phyloP scores from a whole-genome alignment of 2,113 vertebrate species.

The Tetrao urogallus region DNA sequence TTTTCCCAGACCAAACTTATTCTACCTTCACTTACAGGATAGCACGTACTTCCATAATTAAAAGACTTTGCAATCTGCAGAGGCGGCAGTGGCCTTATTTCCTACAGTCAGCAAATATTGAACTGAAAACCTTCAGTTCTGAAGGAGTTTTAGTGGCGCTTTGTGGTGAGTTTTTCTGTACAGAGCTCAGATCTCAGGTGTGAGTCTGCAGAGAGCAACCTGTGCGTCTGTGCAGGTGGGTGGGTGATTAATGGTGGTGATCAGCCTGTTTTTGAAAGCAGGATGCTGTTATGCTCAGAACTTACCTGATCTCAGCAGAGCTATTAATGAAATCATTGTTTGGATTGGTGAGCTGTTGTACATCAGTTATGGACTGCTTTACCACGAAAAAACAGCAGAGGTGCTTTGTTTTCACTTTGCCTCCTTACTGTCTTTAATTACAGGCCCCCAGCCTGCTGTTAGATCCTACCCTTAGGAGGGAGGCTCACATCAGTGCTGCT shows the following conservation, averaged over 20 bases:
- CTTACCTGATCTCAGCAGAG: neutral
- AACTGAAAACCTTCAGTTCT: neutral
- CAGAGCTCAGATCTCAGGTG: accelerated
- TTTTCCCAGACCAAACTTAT: slow-evolving; percentile 14
- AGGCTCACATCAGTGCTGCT: neutral
- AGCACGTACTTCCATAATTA: slow-evolving; percentile 66
- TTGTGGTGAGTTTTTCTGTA: neutral
- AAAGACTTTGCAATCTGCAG: slow-evolving; percentile 40
- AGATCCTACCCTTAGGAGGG: neutral
- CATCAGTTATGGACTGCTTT: neutral
- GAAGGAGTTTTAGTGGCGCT: neutral
- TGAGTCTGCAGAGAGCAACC: neutral
- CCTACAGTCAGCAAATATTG: slow-evolving; percentile 16
- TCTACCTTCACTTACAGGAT: slow-evolving; percentile 57
- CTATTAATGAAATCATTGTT: neutral
- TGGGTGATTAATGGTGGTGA: neutral
- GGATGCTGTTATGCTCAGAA: neutral
- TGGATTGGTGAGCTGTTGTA: neutral
- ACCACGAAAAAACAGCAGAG: neutral
- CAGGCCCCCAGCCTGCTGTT: neutral
- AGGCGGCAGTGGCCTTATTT: slow-evolving; percentile 17
- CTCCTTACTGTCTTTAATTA: neutral
- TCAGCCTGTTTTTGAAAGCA: neutral
- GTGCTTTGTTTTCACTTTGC: neutral
- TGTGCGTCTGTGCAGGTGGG: neutral